A percentile compares a stretch with the other conserved stretches of the same genome.
Evolutionary conservation across 2,888 invertebrate genomes (phyloP).

Genomic region (Andricus quercusramuli): DNA sequence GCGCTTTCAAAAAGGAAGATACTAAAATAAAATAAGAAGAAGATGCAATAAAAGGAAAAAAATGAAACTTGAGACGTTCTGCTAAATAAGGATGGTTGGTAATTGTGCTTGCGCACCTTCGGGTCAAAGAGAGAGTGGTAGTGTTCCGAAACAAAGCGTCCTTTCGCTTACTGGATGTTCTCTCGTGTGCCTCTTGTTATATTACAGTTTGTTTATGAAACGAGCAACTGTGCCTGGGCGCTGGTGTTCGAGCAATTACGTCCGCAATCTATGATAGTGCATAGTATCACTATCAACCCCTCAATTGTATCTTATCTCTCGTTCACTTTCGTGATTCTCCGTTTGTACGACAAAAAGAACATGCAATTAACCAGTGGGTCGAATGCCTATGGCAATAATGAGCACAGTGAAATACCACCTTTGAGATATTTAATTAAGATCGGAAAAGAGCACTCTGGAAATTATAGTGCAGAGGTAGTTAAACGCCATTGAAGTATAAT

Average conservation of each 20-base stretch:
- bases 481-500: constrained; percentile 16
- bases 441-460: constrained; percentile 15
- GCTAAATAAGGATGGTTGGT: constrained; percentile 30
- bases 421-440: constrained; percentile 39
- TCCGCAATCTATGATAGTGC: constrained; percentile 28
- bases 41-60: neutral
- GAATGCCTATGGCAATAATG: neutral
- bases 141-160: constrained; percentile 40
- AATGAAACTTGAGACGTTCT: constrained; percentile 17
- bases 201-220: constrained; percentile 37
- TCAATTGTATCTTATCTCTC: constrained; percentile 23
- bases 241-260: constrained; percentile 25
- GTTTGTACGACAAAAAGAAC: constrained; percentile 14
- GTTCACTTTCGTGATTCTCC: neutral
- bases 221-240: constrained; percentile 6
- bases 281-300: constrained; percentile 19
- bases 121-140: constrained; percentile 41
- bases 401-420: constrained; percentile 30
- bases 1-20: neutral
- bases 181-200: constrained; percentile 5
- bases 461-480: constrained; percentile 18
- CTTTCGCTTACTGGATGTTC: constrained; percentile 35
- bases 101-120: constrained; percentile 22
- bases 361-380: constrained; percentile 12
- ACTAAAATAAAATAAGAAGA: neutral